Evolutionary conservation across 2,113 vertebrate species (phyloP), one percentile per base, ranked within the genome.

Genomic region (Lepidothrix coronata): DNA sequence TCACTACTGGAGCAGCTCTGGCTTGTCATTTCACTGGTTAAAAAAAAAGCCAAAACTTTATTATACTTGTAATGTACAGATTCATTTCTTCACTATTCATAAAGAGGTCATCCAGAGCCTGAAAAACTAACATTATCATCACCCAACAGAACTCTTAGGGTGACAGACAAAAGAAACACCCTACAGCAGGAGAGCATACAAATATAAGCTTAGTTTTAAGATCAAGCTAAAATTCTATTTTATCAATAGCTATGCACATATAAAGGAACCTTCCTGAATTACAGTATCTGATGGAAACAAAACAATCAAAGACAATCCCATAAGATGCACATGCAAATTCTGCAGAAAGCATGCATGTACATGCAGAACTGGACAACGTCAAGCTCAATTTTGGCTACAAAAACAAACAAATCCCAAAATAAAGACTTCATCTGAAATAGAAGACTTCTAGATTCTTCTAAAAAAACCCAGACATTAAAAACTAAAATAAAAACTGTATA

Each of bases 241-340:
- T 55, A 55, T 75, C 67, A 91, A 52, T 5, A 63, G 44, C 23
- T 68, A 67, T 44, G 51, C 37, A 39, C 12, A 24, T 12, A 41
- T 25, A 33, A 76, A 81, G 28, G 31, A 85, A 54, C 52, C 18
- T 59, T 91, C 51, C 57, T 63, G 37, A 68, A 72, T 75, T 46
- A 35, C 12, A 72, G 48, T 51, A 68, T 24, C 57, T 44, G 31
- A 79, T 33, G 27, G 19, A 92, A 73, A 66, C 4, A 24, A 71
- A 91, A 48, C 0, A 2, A 48, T 28, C 28, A n/a, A 13, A 21
- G 59, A 59, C 25, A 65, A 46, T 25, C 33, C 35, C 0, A 0
- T 55, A 59, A 83, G 35, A 89, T 39, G 9, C 8, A 79, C 8
- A 3, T 18, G 12, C 33, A 85, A 35, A n/a, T 83, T 65, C 49